These are phyloP conservation scores for Dryas iulia DNA, from an alignment of 1,140 invertebrate species.

Conservation along the genomic window DNA sequence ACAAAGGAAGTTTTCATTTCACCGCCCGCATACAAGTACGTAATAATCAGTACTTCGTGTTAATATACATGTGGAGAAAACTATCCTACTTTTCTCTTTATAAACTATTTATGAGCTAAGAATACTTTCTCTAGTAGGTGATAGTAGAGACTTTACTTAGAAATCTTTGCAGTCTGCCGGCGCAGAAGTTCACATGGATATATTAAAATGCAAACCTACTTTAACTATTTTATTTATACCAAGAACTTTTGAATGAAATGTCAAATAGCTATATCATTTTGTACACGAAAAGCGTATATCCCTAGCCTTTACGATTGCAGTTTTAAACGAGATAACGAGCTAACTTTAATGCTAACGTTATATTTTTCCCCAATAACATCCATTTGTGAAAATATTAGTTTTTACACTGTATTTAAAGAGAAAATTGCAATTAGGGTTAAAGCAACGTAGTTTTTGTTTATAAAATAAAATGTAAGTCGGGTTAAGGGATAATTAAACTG, in stretches of 20 bases:
- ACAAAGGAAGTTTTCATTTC: neutral
- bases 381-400: neutral
- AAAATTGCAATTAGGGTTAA: neutral
- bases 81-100: neutral
- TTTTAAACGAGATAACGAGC: neutral
- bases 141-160: neutral
- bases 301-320: neutral
- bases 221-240: neutral
- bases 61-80: neutral
- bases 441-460: neutral
- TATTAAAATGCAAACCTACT: neutral
- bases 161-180: neutral
- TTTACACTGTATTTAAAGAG: conserved; percentile 1
- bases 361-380: neutral
- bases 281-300: neutral
- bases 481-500: too few species aligned
- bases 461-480: too few species aligned
- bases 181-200: neutral
- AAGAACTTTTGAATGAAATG: neutral
- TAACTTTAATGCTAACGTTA: neutral
- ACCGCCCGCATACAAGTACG: neutral
- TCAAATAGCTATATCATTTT: neutral
- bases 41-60: neutral
- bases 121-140: neutral
- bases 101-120: neutral